These are phyloP conservation scores for Tethea ocularis DNA, from an alignment of 2,888 invertebrate species.

Conservation along the genomic window DNA sequence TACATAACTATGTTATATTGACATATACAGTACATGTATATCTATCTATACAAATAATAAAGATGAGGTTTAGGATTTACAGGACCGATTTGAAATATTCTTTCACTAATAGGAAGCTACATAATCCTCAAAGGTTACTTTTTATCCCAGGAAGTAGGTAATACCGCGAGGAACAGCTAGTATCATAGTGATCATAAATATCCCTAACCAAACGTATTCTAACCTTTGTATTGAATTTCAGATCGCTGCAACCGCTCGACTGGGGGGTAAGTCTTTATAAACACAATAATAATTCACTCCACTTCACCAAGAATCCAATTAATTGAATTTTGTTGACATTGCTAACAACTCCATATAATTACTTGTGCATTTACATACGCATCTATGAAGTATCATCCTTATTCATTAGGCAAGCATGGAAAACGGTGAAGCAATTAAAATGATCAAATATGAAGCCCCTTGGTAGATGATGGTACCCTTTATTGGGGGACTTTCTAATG, in stretches of 20 bases:
- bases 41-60: no score
- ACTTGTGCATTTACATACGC: conserved; percentile 58
- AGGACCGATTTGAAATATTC: no score
- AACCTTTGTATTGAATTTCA: neutral
- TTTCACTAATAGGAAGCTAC: no score
- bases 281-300: conserved; percentile 20
- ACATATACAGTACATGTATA: no score
- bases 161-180: no score
- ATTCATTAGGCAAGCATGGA: conserved; percentile 49
- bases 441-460: conserved; percentile 56
- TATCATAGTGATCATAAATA: no score
- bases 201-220: neutral
- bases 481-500: conserved; percentile 17
- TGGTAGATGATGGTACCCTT: conserved; percentile 29
- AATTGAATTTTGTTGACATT: conserved; percentile 68
- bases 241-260: neutral
- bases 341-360: conserved; percentile 63
- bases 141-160: no score
- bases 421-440: conserved; percentile 59
- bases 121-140: no score
- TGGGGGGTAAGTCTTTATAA: neutral
- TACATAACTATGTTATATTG: no score
- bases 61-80: no score
- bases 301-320: conserved; percentile 45
- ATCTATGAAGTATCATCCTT: conserved; percentile 45